Base-by-base conservation (phyloP, 1,140 invertebrate species). In the Drosophila lowei region DNA sequence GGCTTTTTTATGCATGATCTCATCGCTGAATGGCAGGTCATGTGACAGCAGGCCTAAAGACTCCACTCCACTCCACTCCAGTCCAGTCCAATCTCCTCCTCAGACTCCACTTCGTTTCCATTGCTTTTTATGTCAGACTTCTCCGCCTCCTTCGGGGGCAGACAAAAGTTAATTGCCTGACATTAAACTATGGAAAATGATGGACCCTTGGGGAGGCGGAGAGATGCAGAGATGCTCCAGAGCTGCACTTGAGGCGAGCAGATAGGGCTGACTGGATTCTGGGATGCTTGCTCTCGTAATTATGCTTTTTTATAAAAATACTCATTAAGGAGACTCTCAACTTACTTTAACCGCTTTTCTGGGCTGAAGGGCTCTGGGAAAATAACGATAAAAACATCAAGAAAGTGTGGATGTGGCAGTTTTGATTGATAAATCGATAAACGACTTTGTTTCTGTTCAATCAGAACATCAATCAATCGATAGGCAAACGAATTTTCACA, bases 121-220 rank as follows among this genome's bases (percentile, higher is more conserved):
- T 21, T 11, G 8, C 34, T 18, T 30, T 47, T 42, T 56, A 5
- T 6, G 28, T 13, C 34, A 13, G 34, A 25, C 23, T 25, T 4
- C 25, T 15, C 0, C 25, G 41, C 46, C 48, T 59, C 52, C 49
- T 70, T 49, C 71, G 59, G 25, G 72, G 55, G 53, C 66, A 86
- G 80, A 86, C 80, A 88, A 88, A 88, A 86, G 81, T 85, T 85
- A 85, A 85, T 85, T 85, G 81, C 81, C 81, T 80, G 77, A 72
- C 83, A 86, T 86, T 86, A 86, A 86, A 86, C 81, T 86, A 86
- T 85, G 83, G 75, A 74, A 86, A 86, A 74, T 57, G 52, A 68
- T 70, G 66, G 44, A 70, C 66, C 66, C 66, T 13, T 9, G 52
- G 52, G 62, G 11, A 11, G 9, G 25, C 13, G 16, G 30, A 41